phyloP scores from a whole-genome alignment of 2,797 vertebrate species.

The Cyclopterus lumpus region DNA sequence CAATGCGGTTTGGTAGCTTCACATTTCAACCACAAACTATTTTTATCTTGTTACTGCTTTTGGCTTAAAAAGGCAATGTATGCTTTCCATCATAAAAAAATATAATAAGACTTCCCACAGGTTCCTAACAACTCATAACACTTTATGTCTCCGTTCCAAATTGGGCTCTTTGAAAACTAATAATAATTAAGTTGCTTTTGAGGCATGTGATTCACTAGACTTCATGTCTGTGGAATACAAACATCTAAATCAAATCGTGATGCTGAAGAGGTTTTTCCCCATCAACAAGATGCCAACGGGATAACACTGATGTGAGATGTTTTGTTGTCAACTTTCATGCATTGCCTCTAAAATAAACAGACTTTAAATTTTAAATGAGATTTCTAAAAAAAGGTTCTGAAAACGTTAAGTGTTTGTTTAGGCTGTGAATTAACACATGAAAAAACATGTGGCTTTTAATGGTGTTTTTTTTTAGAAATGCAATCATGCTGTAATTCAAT shows the following conservation, averaged over 20 bases:
- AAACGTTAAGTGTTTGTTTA: slow-evolving; percentile 28
- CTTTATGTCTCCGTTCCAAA: slow-evolving; percentile 77
- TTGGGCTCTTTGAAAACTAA: slow-evolving; percentile 79
- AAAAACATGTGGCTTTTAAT: slow-evolving; percentile 29
- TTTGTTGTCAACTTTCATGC: slow-evolving; percentile 22
- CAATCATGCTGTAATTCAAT: slow-evolving; percentile 52
- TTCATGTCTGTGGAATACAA: slow-evolving; percentile 39
- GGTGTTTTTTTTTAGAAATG: slow-evolving; percentile 46
- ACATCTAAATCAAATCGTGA: slow-evolving; percentile 44
- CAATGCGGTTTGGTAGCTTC: slow-evolving; percentile 21
- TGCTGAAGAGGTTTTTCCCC: slow-evolving; percentile 5
- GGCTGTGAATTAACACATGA: slow-evolving; percentile 34
- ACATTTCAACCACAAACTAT: slow-evolving; percentile 18
- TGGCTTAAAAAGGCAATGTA: slow-evolving; percentile 49
- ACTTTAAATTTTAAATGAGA: slow-evolving; percentile 22
- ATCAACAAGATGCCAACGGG: neutral
- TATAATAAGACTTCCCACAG: slow-evolving; percentile 67
- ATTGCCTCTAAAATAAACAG: slow-evolving; percentile 4
- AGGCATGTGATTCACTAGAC: slow-evolving; percentile 72
- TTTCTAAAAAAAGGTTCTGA: slow-evolving; percentile 23
- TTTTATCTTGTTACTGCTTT: slow-evolving; percentile 45
- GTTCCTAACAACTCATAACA: slow-evolving; percentile 80
- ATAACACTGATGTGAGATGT: slow-evolving; percentile 7
- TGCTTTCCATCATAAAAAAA: slow-evolving; percentile 72
- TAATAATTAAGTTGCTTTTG: slow-evolving; percentile 82